Evolutionary conservation across 2,113 vertebrate species (phyloP), one percentile per base, ranked within the genome.

Genomic region (Acinonyx jubatus): DNA sequence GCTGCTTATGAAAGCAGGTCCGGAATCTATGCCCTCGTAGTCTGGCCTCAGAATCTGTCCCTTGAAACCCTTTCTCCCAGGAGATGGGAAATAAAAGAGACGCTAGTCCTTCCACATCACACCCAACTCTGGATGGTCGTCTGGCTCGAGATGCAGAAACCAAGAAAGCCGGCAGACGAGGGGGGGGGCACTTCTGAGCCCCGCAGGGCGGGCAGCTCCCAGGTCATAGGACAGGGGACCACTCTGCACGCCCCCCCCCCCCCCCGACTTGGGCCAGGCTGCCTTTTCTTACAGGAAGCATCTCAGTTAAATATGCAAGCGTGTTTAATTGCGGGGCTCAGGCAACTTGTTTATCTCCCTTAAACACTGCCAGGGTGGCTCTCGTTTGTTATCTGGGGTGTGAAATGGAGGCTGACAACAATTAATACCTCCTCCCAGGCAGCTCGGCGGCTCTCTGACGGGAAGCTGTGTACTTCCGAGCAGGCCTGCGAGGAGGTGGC

Each of bases 351-450:
- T 99, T 99, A 98, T 99, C 99, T 99, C 97, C 98, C 98, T 97
- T 97, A 93, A 98, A 98, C 99, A 99, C 99, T 45, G 97, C 98
- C 96, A 87, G 96, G 96, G 97, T 98, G 99, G 98, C 97, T 80
- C 96, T 98, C 98, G 69, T 98, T 98, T 98, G 98, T 99, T 99
- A 99, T 98, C 99, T 98, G 97, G 96, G 98, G 99, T 99, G 99
- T 99, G 99, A 99, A 99, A 99, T 99, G 97, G 87, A 94, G 98
- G 98, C 98, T 99, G 99, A 99, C 99, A 99, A 99, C 99, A 98
- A 99, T 98, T 98, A 98, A 97, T 97, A 80, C 98, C 99, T 98
- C 98, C 98, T 98, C 98, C 96, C 96, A 98, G 97, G 95, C 98
- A 98, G 98, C 98, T 95, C 97, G 36, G 97, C 78, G 91, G 97